Percentiles rank a stretch among this genome's conserved stretches.
Conservation (phyloP, 2,797 vertebrate genomes). For the Rhinella marina region DNA sequence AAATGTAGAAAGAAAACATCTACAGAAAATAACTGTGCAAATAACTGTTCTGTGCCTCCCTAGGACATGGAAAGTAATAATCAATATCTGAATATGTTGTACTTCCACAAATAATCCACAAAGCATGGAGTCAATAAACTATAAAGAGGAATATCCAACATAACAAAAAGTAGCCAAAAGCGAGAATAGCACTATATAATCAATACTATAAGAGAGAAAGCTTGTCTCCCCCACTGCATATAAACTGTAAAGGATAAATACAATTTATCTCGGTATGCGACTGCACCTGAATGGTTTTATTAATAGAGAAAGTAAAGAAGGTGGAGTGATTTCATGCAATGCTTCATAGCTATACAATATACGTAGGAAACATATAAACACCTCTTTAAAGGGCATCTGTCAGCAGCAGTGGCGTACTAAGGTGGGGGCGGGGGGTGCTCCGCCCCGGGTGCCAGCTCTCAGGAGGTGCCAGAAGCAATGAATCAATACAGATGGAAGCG, state of each 20-base stretch:
- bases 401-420: no score
- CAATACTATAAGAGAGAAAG: not conserved
- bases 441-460: no score
- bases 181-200: not conserved
- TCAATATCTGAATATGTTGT: slow-evolving; percentile 25
- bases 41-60: not conserved
- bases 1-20: not conserved
- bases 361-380: no score
- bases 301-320: not conserved
- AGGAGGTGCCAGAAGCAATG: no score
- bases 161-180: not conserved
- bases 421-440: no score
- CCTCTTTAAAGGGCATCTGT: no score
- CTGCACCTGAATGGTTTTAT: not conserved
- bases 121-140: slow-evolving; percentile 1
- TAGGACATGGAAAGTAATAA: not conserved
- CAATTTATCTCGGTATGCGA: not conserved
- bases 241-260: not conserved
- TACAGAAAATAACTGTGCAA: slow-evolving; percentile 10
- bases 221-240: not conserved
- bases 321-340: not conserved
- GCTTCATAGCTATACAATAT: not conserved
- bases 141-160: slow-evolving; percentile 11
- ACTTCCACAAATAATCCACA: slow-evolving; percentile 2
- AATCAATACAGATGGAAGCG: no score